phyloP scores from a whole-genome alignment of 2,888 invertebrate species.

The Macaria liturata region DNA sequence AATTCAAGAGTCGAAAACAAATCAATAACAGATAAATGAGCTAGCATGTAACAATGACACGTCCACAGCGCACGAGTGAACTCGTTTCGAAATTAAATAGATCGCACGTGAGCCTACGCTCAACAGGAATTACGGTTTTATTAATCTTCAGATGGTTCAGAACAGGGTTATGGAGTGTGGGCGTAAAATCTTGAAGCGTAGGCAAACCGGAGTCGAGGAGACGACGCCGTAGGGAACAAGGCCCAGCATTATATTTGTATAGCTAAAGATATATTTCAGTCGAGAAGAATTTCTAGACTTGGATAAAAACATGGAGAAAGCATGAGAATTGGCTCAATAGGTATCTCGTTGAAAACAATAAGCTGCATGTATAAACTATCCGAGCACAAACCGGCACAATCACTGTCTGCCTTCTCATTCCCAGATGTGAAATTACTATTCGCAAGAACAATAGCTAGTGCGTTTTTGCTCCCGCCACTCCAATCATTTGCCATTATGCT shows the following conservation, averaged over 20 bases:
- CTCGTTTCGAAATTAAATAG: slow-evolving; percentile 41
- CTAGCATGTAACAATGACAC: slow-evolving; percentile 32
- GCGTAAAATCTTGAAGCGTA: slow-evolving; percentile 54
- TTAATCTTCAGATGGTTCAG: slow-evolving; percentile 45
- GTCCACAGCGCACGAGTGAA: slow-evolving; percentile 27
- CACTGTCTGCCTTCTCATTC: slow-evolving; percentile 37
- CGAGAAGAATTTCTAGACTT: slow-evolving; percentile 1
- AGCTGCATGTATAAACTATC: slow-evolving; percentile 21
- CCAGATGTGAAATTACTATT: slow-evolving; percentile 39
- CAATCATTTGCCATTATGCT: slow-evolving; percentile 27
- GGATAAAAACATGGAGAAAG: slow-evolving; percentile 13
- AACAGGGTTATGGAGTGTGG: slow-evolving; percentile 38
- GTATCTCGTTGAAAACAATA: slow-evolving; percentile 40
- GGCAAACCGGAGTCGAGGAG: slow-evolving; percentile 57
- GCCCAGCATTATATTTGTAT: neutral
- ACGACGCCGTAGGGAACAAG: slow-evolving; percentile 30
- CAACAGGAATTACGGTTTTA: slow-evolving; percentile 43
- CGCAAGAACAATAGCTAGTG: slow-evolving; percentile 38
- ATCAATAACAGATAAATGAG: slow-evolving; percentile 35
- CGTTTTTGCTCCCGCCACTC: slow-evolving; percentile 34
- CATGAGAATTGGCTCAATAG: slow-evolving; percentile 37
- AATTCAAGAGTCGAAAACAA: slow-evolving; percentile 14
- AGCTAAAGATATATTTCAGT: slow-evolving; percentile 4
- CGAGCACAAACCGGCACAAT: slow-evolving; percentile 19
- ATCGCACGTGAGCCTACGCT: slow-evolving; percentile 40